Evolutionary conservation across 2,797 vertebrate species (phyloP).

Genomic region (Ambastaia sidthimunki): DNA sequence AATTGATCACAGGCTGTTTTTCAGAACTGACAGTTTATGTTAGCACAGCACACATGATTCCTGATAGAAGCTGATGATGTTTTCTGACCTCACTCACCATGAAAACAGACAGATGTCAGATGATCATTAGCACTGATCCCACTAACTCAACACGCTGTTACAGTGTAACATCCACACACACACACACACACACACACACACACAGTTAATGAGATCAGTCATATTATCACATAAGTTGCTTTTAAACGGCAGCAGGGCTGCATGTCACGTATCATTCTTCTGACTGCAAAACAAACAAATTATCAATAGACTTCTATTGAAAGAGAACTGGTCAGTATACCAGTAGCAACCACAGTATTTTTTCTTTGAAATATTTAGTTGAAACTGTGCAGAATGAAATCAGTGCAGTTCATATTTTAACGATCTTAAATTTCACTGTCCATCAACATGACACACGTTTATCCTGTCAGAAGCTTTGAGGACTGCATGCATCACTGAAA

Average conservation of each 20-base stretch:
- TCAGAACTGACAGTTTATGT: conserved; percentile 43
- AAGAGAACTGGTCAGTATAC: no score
- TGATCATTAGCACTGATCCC: conserved; percentile 32
- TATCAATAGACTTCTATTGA: no score
- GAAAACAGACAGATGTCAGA: conserved; percentile 34
- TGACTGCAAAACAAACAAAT: neutral
- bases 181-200: no score
- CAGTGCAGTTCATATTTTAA: no score
- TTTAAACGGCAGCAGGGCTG: neutral
- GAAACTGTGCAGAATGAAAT: no score
- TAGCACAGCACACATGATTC: neutral
- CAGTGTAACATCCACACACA: conserved; percentile 13
- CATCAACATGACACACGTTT: neutral
- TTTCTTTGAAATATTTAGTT: no score
- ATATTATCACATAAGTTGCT: neutral
- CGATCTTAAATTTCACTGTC: no score
- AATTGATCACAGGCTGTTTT: conserved; percentile 37
- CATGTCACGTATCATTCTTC: neutral
- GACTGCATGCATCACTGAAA: neutral
- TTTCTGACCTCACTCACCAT: conserved; percentile 31
- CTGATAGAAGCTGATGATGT: conserved; percentile 12
- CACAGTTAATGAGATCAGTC: neutral
- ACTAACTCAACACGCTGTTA: neutral
- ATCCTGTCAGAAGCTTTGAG: neutral
- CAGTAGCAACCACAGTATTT: no score